These are phyloP conservation scores for Synergus itoensis DNA, from an alignment of 2,888 invertebrate species.

Conservation along the genomic window DNA sequence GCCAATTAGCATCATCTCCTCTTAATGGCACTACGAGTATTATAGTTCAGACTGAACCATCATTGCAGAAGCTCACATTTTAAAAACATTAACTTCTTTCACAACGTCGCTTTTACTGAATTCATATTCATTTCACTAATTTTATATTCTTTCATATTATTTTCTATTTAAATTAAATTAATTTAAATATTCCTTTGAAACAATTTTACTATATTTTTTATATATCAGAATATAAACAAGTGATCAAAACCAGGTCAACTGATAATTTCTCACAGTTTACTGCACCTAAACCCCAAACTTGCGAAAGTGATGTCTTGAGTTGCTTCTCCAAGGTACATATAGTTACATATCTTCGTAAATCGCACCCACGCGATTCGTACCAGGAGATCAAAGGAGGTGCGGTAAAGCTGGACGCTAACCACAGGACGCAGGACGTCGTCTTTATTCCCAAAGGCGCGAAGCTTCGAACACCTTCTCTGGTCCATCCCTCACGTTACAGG, in stretches of 20 bases:
- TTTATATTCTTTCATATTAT: neutral
- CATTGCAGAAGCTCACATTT: neutral
- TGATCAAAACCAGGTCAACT: neutral
- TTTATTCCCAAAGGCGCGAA: conserved; percentile 46
- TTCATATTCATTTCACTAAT: neutral
- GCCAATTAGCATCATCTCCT: conserved; percentile 73
- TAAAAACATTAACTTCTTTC: neutral
- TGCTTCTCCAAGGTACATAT: conserved; percentile 34
- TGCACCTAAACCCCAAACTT: conserved; percentile 1
- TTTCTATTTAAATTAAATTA: too few species aligned
- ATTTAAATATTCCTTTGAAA: too few species aligned
- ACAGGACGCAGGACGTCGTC: conserved; percentile 49
- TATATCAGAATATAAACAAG: too few species aligned
- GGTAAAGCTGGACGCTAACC: conserved; percentile 45
- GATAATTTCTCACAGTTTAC: neutral
- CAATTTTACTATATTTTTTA: too few species aligned
- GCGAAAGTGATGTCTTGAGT: conserved; percentile 14
- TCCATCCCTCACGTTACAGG: conserved; percentile 35
- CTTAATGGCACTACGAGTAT: neutral
- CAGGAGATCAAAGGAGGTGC: conserved; percentile 53
- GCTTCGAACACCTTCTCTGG: conserved; percentile 40
- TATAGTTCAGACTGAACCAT: neutral
- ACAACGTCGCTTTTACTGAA: neutral
- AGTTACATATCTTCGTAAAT: conserved; percentile 52
- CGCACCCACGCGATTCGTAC: conserved; percentile 36